A percentile compares a stretch with the other conserved stretches of the same genome.
Evolutionary conservation across 2,113 vertebrate species (phyloP).

Genomic region (Pseudopipra pipra): DNA sequence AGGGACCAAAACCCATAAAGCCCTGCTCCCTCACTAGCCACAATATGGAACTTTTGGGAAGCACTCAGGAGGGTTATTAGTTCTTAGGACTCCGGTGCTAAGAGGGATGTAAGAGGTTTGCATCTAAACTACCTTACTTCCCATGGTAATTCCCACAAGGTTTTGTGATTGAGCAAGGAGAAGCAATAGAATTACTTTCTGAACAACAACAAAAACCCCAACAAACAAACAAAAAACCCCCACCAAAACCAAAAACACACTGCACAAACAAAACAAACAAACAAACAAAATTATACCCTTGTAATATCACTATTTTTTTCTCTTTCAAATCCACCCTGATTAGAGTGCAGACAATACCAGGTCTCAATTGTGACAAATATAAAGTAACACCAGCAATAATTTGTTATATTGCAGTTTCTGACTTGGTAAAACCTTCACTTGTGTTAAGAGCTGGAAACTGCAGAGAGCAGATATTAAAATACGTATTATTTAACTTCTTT

Average conservation of each 20-base stretch:
- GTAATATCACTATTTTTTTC: neutral
- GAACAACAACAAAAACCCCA: neutral
- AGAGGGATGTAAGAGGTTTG: neutral
- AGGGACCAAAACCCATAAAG: neutral
- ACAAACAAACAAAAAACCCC: neutral
- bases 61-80: neutral
- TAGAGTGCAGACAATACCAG: fast-evolving
- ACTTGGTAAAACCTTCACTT: neutral
- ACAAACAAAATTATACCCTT: neutral
- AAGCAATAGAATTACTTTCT: neutral
- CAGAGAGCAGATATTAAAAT: neutral
- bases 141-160: neutral
- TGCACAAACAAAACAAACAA: neutral
- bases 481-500: neutral
- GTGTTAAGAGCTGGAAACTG: neutral
- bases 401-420: neutral
- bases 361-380: neutral
- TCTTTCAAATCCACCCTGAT: neutral
- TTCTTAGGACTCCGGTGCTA: fast-evolving
- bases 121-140: neutral
- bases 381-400: neutral
- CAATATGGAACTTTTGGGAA: neutral
- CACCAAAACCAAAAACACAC: too few relatives aligned
- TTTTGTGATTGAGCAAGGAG: neutral
- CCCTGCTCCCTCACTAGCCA: neutral